phyloP scores from a whole-genome alignment of 2,797 vertebrate genomes.

The Astyanax mexicanus region DNA sequence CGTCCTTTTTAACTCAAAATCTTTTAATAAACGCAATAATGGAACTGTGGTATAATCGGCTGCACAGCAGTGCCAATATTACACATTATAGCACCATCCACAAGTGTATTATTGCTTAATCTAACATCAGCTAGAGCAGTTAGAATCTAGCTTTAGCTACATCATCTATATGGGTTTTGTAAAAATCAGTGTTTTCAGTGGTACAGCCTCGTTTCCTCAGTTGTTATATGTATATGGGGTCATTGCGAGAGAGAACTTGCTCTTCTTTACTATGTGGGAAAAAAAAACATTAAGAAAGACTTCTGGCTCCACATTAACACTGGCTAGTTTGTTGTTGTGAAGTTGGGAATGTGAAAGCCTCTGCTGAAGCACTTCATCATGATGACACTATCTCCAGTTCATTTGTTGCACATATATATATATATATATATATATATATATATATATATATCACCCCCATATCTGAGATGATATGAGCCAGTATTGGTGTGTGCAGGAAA shows the following conservation, averaged over 20 bases:
- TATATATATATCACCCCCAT: background rate
- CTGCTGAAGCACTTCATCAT: constrained; percentile 21
- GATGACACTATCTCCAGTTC: constrained; percentile 9
- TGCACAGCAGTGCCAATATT: too few species aligned
- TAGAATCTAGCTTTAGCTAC: too few species aligned
- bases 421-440: too few species aligned
- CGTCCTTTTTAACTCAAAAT: too few species aligned
- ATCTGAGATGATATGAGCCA: constrained; percentile 39
- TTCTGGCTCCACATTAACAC: background rate
- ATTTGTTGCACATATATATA: too few species aligned
- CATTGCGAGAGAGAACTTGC: constrained; percentile 10
- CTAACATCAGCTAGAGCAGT: too few species aligned
- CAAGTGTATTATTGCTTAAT: too few species aligned
- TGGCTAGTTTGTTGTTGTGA: constrained; percentile 10
- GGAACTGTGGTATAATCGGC: too few species aligned
- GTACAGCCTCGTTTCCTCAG: background rate
- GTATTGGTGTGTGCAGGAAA: constrained; percentile 29
- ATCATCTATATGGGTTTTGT: too few species aligned
- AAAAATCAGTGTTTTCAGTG: constrained; percentile 51
- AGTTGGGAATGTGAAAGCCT: constrained; percentile 4
- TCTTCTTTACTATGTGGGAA: constrained; percentile 10
- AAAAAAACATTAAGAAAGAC: constrained; percentile 12
- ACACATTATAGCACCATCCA: too few species aligned
- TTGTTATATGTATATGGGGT: background rate
- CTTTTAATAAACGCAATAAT: too few species aligned